Base-by-base conservation (phyloP, 2,113 vertebrate genomes). In the Paradisaea rubra region DNA sequence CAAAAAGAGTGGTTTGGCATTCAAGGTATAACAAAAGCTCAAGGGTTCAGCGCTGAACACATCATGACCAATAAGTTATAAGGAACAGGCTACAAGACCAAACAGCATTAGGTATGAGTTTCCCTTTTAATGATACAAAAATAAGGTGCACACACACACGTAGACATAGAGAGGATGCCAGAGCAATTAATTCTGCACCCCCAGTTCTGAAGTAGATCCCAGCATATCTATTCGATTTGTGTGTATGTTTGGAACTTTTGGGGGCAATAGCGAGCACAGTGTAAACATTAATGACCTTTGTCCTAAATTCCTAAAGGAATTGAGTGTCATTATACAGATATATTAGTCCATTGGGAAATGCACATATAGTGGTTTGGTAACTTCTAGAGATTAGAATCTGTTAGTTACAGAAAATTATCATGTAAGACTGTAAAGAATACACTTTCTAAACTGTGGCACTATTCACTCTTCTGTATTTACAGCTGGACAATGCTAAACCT, bases 261-360 rank as follows among this genome's bases (percentile, higher is more conserved):
- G 22, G 11, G 6, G 2, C 31, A 77, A 27, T 16, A 60, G 5
- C 0, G 2, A 56, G 7, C 11, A 59, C n/a, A 78, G 15, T 1
- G 27, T 39, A 53, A 70, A 35, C 14, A 25, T 28, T 33, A 14
- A 31, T 20, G 9, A 16, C 8, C 37, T 56, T 57, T 61, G 8
- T 39, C 31, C 61, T 71, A n/a, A 44, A 70, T 7, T 39, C 31
- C 61, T 71, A n/a, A 44, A 70, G 20, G 37, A 56, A 66, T 2
- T 66, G 9, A 53, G 11, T 53, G 49, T 50, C 1, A 2, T 39
- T 69, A 5, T 18, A 47, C 15, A 72, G 44, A 60, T 60, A 5
- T 9, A 22, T 42, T 19, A 66, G 10, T 37, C 22, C 21, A 35
- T 4, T 30, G 15, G 21, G 70, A 81, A 87, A 68, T 25, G 16